These are phyloP conservation scores for Pollenia amentaria DNA, from an alignment of 2,888 invertebrate species.

Conservation along the genomic window DNA sequence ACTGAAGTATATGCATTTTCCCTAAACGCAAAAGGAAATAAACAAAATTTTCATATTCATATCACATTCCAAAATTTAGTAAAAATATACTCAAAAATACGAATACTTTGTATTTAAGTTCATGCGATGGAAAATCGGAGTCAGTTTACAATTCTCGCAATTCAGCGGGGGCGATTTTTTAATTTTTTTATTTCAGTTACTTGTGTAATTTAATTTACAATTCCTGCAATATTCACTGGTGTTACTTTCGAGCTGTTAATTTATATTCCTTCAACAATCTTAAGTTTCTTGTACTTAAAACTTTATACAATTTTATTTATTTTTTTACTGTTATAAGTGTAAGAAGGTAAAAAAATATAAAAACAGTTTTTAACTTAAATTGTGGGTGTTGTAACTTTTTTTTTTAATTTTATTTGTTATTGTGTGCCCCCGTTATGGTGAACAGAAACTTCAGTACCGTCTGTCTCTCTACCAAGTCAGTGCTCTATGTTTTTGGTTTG, in stretches of 20 bases:
- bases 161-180: neutral
- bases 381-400: neutral
- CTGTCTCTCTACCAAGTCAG: too few species aligned
- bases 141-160: conserved; percentile 9
- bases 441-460: too few species aligned
- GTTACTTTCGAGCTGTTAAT: conserved; percentile 29
- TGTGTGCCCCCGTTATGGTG: neutral
- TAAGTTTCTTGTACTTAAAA: conserved; percentile 15
- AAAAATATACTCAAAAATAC: too few species aligned
- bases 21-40: conserved; percentile 5
- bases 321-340: neutral
- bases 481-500: neutral
- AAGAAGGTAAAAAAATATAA: neutral
- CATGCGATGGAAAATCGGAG: neutral
- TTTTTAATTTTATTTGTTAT: neutral
- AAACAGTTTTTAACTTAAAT: neutral
- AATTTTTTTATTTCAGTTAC: neutral
- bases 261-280: conserved; percentile 20
- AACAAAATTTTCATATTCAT: conserved; percentile 31
- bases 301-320: neutral
- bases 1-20: conserved; percentile 19
- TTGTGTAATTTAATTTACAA: conserved; percentile 34
- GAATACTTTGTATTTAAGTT: neutral
- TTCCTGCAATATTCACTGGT: conserved; percentile 3
- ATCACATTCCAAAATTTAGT: neutral